Conservation (phyloP, 2,113 vertebrate genomes). For the Lepisosteus oculatus region DNA sequence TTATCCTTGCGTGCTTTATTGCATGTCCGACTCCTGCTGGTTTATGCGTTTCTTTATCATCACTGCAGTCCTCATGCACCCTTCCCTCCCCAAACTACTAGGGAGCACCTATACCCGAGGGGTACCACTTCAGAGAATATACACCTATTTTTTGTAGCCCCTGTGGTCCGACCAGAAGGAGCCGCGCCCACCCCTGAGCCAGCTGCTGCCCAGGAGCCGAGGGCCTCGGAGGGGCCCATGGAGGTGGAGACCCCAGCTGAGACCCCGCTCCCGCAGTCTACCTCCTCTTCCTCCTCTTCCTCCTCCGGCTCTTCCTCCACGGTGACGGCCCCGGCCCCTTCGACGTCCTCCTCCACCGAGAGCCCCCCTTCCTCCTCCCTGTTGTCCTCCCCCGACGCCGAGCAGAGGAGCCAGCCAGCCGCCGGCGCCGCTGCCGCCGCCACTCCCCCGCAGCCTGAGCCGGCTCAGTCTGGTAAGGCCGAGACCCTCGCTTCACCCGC, state of each 20-base stretch:
- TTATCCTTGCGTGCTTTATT: no score
- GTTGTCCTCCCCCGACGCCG: conserved; percentile 72
- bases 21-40: no score
- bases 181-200: conserved; percentile 43
- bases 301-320: conserved; percentile 65
- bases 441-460: conserved; percentile 44
- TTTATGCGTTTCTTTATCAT: no score
- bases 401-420: conserved; percentile 60
- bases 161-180: conserved; percentile 46
- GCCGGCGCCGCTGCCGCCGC: conserved; percentile 26
- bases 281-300: conserved; percentile 68
- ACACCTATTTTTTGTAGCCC: background rate
- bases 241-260: conserved; percentile 64
- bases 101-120: no score
- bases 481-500: background rate
- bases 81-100: no score
- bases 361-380: conserved; percentile 70
- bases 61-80: no score
- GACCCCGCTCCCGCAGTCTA: conserved; percentile 52
- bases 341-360: conserved; percentile 69
- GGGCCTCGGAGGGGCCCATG: conserved; percentile 54
- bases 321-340: conserved; percentile 68
- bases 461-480: conserved; percentile 54
- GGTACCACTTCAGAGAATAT: no score
- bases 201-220: conserved; percentile 46